Evolutionary conservation across 2,113 vertebrate species (phyloP).

Genomic region (Upupa epops): DNA sequence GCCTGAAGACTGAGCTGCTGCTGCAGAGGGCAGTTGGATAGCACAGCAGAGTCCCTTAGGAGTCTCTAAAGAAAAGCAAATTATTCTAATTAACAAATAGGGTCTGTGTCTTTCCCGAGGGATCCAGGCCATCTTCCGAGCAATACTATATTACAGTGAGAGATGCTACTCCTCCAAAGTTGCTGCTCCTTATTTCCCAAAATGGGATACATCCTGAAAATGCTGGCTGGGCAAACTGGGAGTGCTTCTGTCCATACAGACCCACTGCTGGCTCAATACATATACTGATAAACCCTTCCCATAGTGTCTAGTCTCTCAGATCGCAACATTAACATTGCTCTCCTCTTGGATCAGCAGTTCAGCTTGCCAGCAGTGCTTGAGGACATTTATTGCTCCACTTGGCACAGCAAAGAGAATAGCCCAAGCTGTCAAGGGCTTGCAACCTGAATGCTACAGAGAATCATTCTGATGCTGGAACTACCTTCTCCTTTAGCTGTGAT

Average conservation of each 20-base stretch:
- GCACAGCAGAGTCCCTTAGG: neutral
- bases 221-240: neutral
- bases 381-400: neutral
- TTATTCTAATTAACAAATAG: rapidly evolving
- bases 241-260: neutral
- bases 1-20: neutral
- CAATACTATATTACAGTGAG: neutral
- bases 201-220: neutral
- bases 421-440: rapidly evolving
- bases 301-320: neutral
- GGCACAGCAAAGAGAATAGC: neutral
- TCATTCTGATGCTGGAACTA: neutral
- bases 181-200: neutral
- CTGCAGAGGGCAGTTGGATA: neutral
- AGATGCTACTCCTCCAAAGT: neutral
- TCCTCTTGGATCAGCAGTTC: neutral
- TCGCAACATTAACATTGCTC: neutral
- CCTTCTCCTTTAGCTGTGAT: neutral
- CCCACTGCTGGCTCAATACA: neutral
- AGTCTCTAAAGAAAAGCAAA: neutral
- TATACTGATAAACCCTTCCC: neutral
- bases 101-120: neutral
- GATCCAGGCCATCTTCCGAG: neutral
- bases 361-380: neutral
- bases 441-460: neutral